Base-by-base conservation (phyloP, 2,888 invertebrate species). In the Hipparchia semele region DNA sequence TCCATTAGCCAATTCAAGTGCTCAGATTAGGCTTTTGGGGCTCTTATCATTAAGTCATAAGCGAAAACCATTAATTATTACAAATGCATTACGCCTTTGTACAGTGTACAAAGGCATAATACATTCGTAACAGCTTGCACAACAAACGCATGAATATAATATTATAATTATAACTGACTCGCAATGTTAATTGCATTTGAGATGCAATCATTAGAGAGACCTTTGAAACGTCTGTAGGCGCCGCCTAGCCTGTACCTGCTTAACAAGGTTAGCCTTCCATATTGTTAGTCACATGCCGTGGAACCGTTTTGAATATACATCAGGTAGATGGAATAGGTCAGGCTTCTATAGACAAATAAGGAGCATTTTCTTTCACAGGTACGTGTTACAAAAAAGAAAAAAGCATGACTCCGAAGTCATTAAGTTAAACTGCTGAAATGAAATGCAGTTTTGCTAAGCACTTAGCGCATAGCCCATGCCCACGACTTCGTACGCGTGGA, bases 161-260 rank as follows among this genome's bases (percentile, higher is more conserved):
- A 71, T 61, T 56, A 61, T 61, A 13, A 72, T 68, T 70, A 75
- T 75, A 76, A 72, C 70, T 70, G 51, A 62, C 64, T 75, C 76
- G 73, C 78, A 76, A 71, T 74, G 78, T 23, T 78, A 79, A 79
- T 80, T 77, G 78, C 77, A 77, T 77, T 76, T 71, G 70, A 74
- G 70, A 77, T 78, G 79, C 79, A 76, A 77, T 80, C 77, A 80
- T 80, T 80, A 79, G 76, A 72, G 76, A 76, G 75, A 78, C 79
- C 81, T 81, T 82, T 82, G 81, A 82, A 79, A 73, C 74, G 71
- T 53, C 72, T 73, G 73, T 73, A 74, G 72, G 60, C 79, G 75
- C 73, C 76, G 77, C 76, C 75, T 72, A 23, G 23, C 23, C 23
- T 23, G 23, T 23, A 23, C 23, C 75, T 73, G 72, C 61, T 72